Base-by-base conservation (phyloP, 1,140 invertebrate species). In the Polyergus mexicanus region DNA sequence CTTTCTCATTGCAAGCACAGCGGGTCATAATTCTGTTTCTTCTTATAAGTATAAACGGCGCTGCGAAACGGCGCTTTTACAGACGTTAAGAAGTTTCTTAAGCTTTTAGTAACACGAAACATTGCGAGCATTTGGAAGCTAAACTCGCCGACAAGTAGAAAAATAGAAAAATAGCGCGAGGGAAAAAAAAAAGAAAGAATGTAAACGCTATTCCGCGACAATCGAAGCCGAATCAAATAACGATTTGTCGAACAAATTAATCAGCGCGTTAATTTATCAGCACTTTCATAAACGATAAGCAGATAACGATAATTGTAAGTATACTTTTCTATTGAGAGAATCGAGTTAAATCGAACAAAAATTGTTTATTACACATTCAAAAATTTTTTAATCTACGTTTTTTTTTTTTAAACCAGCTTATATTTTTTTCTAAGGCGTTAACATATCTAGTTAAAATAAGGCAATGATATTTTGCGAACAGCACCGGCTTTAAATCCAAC, bases 71-170 rank as follows among this genome's bases (percentile, higher is more conserved):
- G 54, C 28, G 54, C 78, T 74, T 83, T 83, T 74, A 58, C 78
- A 83, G 68, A 83, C 66, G 78, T 83, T 83, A 83, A 83, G 78
- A 83, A 83, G 78, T 83, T 83, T 83, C 68, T 83, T 83, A 83
- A 83, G 78, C 78, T 83, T 83, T 83, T 83, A 83, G 78, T n/a
- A 74, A 56, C 68, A 83, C 78, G 78, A 83, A 83, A 83, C 68
- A 71, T 72, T 83, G 78, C 76, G 68, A 69, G 65, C 41, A 80
- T 76, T 69, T 85, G 75, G 28, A 28, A 80, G 65, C 75, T 78
- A 78, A 85, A 81, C 54, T 80, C 77, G 35, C 54, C 72, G 63
- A 69, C 77, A 80, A 71, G 54, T 83, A 86, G 84, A 51, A 86
- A 84, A 68, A 68, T 44, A 38, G 68, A 85, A 86, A 65, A 83